phyloP scores from a whole-genome alignment of 1,140 invertebrate genomes.

The Danaus melanippus region DNA sequence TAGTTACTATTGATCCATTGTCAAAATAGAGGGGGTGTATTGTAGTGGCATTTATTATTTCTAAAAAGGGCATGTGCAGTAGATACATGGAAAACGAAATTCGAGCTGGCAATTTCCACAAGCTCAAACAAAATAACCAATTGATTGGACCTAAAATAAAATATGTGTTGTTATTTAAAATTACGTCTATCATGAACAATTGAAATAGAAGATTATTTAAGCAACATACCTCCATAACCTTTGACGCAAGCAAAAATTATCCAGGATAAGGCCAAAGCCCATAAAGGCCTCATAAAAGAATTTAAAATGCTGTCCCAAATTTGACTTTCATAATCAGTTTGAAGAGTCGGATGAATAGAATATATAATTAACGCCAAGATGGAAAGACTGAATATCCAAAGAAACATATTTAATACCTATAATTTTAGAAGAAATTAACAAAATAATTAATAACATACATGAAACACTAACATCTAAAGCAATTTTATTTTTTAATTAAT shows the following conservation, averaged over 20 bases:
- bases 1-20: slow-evolving; percentile 9
- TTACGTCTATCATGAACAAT: background rate
- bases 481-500: too few species aligned
- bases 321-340: slow-evolving; percentile 11
- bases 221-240: slow-evolving; percentile 33
- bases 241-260: slow-evolving; percentile 35
- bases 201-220: background rate
- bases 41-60: slow-evolving; percentile 5
- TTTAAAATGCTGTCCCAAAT: slow-evolving; percentile 16
- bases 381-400: background rate
- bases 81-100: slow-evolving; percentile 70
- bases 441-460: background rate
- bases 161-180: background rate
- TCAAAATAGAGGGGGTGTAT: slow-evolving; percentile 13
- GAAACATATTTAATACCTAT: slow-evolving; percentile 4
- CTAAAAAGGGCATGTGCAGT: slow-evolving; percentile 43
- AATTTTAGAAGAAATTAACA: background rate
- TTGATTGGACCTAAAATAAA: slow-evolving; percentile 52
- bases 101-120: slow-evolving; percentile 67
- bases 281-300: slow-evolving; percentile 26
- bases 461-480: background rate
- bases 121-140: slow-evolving; percentile 57
- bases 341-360: slow-evolving; percentile 5
- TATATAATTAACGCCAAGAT: slow-evolving; percentile 4
- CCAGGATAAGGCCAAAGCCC: slow-evolving; percentile 33